A percentile compares a stretch with the other conserved stretches of the same genome.
These are phyloP conservation scores for Melanotaenia duboulayi DNA, from an alignment of 2,113 vertebrate species.

Conservation along the genomic window DNA sequence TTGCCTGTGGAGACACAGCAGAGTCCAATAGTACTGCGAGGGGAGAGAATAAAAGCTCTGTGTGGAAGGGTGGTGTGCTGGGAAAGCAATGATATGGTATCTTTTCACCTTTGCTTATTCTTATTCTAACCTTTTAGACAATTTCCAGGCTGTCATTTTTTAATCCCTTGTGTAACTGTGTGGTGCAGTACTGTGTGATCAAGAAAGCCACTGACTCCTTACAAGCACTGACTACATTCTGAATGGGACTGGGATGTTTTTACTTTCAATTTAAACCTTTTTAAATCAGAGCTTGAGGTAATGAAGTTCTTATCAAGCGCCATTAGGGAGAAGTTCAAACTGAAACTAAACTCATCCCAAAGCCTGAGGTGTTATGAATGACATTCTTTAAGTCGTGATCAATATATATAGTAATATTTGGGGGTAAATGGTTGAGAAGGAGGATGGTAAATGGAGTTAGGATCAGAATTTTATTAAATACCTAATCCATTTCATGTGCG, in stretches of 20 bases:
- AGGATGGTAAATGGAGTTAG: slow-evolving; percentile 62
- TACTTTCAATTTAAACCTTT: slow-evolving; percentile 57
- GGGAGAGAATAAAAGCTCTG: slow-evolving; percentile 17
- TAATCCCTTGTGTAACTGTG: slow-evolving; percentile 50
- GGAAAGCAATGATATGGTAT: neutral
- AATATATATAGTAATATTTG: slow-evolving; percentile 41
- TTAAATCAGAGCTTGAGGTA: slow-evolving; percentile 40
- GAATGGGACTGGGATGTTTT: slow-evolving; percentile 54
- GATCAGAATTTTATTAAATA: slow-evolving; percentile 58
- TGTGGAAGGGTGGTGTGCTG: slow-evolving; percentile 7
- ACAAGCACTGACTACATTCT: slow-evolving; percentile 73
- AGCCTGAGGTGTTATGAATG: slow-evolving; percentile 62
- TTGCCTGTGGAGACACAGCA: slow-evolving; percentile 30
- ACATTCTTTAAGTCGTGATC: slow-evolving; percentile 77
- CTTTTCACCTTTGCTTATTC: slow-evolving; percentile 23
- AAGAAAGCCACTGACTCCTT: slow-evolving; percentile 42
- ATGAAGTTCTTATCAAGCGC: slow-evolving; percentile 33
- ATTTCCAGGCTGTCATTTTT: slow-evolving; percentile 42
- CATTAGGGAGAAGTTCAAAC: slow-evolving; percentile 40
- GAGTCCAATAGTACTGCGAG: slow-evolving; percentile 28
- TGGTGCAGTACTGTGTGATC: slow-evolving; percentile 46
- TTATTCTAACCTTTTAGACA: slow-evolving; percentile 34
- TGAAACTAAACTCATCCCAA: slow-evolving; percentile 49
- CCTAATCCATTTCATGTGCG: slow-evolving; percentile 67
- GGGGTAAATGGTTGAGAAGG: neutral